Evolutionary conservation across 2,888 invertebrate species (phyloP).

Genomic region (Argynnis bischoffii): DNA sequence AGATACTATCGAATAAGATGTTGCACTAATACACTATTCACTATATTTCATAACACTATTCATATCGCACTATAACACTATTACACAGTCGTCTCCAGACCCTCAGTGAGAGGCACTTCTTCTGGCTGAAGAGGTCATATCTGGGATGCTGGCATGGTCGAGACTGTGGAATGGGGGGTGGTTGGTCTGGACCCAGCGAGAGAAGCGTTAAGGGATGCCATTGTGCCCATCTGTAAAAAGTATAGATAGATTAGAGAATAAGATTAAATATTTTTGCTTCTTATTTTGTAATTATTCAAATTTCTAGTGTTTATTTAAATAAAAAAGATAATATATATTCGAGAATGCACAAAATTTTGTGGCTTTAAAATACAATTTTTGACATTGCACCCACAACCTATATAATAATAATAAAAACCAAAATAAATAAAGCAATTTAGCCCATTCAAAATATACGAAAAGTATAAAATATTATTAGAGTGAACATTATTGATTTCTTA

Average conservation of each 20-base stretch:
- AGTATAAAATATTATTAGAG: too few relatives aligned
- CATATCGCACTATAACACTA: conserved; percentile 2
- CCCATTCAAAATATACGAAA: too few relatives aligned
- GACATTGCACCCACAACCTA: too few relatives aligned
- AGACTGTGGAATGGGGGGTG: conserved; percentile 94
- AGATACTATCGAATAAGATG: too few relatives aligned
- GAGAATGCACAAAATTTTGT: too few relatives aligned
- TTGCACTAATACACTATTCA: neutral
- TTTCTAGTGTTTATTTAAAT: too few relatives aligned
- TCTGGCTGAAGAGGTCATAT: conserved; percentile 59
- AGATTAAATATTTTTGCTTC: too few relatives aligned
- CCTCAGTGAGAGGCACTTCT: conserved; percentile 42
- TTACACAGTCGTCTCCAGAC: conserved; percentile 21
- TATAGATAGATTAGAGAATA: neutral
- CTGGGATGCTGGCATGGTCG: conserved; percentile 91
- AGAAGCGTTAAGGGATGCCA: conserved; percentile 94
- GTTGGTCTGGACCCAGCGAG: conserved; percentile 94
- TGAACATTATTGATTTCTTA: neutral
- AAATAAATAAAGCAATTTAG: neutral
- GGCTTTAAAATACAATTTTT: too few relatives aligned
- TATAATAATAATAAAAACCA: neutral
- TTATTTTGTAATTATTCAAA: too few relatives aligned
- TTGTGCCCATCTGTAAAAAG: conserved; percentile 90
- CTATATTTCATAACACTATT: neutral
- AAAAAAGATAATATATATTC: too few relatives aligned